Evolutionary conservation across 1,140 invertebrate species (phyloP), one percentile per base, ranked within the genome.

Genomic region (Danaus plexippus): DNA sequence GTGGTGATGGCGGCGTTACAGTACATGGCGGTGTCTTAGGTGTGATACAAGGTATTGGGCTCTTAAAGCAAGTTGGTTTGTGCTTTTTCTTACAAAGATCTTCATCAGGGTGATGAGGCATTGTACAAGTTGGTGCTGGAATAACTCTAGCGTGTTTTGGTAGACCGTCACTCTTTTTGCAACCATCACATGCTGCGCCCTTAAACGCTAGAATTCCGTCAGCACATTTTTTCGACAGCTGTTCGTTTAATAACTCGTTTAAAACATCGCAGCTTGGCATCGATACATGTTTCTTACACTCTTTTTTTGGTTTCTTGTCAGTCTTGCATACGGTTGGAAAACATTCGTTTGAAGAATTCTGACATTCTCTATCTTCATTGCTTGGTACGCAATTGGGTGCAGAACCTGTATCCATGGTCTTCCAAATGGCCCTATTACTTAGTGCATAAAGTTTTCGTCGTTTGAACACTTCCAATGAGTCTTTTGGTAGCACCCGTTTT

Each of bases 391-490:
- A 67, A 54, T 22, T 58, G 15, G 62, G 60, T 47, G 53, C 45
- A 4, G 43, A 52, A 55, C 43, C 47, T 46, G 54, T 18, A 18
- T 57, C 53, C 45, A 61, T 57, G 5, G 18, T 9, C 13, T 51
- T 12, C 80, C 80, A 82, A 49, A 68, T 73, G 2, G 65, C 61
- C 53, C 69, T 79, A 44, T 71, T 66, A 12, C 65, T 71, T 2
- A 18, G 12, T 22, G 73, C 71, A 42, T 83, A 76, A 9, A 75
- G 49, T 57, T 69, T 75, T 45, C 80, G 60, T 44, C 58, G 71
- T 54, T 71, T 81, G 42, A 61, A 72, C n/a, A 84, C 80, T 64
- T 80, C 75, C 5, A 80, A 44, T 0, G 80, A 84, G 62, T 84
- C 78, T 59, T 84, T 84, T n/a, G 77, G 77, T 0, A 63, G 44